A percentile compares a stretch with the other conserved stretches of the same genome.
Conservation (phyloP, 2,113 vertebrate genomes). For the Cryptotis parvus region DNA sequence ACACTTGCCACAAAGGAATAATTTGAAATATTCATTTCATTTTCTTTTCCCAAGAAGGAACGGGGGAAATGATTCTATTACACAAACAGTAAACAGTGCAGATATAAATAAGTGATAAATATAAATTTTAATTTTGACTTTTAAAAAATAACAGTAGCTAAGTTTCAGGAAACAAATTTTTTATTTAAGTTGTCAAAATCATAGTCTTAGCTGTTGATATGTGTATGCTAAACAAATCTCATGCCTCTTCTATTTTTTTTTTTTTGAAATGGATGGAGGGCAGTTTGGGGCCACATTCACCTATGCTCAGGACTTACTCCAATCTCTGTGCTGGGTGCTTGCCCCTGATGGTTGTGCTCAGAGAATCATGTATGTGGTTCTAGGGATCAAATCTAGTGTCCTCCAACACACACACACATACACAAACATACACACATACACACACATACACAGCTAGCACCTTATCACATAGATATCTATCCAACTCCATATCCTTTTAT, state of each 20-base stretch:
- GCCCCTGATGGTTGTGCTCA: too few species aligned
- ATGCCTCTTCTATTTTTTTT: too few species aligned
- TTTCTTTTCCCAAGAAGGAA: not conserved
- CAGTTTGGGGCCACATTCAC: too few species aligned
- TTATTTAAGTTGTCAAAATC: not conserved
- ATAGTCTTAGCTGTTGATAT: not conserved
- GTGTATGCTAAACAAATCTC: not conserved
- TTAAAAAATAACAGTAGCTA: not conserved
- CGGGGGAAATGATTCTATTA: not conserved
- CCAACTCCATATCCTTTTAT: not conserved
- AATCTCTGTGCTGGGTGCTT: too few species aligned
- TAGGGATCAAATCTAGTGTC: too few species aligned
- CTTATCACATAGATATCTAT: too few species aligned
- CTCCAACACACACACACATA: too few species aligned
- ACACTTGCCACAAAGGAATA: not conserved
- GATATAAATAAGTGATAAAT: not conserved
- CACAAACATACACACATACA: too few species aligned
- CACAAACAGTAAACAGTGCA: not conserved
- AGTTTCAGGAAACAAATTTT: not conserved
- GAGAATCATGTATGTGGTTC: too few species aligned
- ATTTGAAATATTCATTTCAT: not conserved
- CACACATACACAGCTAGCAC: too few species aligned
- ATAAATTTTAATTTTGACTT: not conserved
- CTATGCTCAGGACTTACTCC: too few species aligned
- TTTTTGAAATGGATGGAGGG: too few species aligned